Evolutionary conservation across 2,113 vertebrate genomes (phyloP).

Genomic region (Oryzias javanicus): DNA sequence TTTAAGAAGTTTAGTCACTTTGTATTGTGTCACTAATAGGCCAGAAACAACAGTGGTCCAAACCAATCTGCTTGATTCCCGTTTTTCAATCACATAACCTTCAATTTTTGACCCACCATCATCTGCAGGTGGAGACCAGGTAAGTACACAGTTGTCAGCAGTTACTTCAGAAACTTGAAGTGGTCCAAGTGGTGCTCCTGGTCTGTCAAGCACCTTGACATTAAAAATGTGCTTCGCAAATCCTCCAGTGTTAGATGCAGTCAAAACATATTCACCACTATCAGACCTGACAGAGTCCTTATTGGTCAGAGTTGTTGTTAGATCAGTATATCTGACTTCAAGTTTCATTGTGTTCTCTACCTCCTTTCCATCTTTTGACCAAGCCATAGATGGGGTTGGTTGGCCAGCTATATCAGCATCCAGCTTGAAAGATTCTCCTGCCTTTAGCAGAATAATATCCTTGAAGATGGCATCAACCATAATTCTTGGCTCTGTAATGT

Average conservation of each 20-base stretch:
- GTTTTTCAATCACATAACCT: constrained; percentile 92
- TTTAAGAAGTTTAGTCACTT: constrained; percentile 93
- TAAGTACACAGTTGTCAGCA: constrained; percentile 89
- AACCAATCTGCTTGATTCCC: constrained; percentile 94
- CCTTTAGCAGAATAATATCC: constrained; percentile 87
- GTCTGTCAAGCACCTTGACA: constrained; percentile 95
- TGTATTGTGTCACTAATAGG: constrained; percentile 84
- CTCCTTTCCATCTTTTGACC: constrained; percentile 95
- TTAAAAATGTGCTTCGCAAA: constrained; percentile 96
- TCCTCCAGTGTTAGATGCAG: constrained; percentile 92
- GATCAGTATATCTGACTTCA: constrained; percentile 88
- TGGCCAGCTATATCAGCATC: constrained; percentile 94
- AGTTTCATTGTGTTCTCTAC: constrained; percentile 90
- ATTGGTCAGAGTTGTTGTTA: constrained; percentile 85
- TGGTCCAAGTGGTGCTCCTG: constrained; percentile 91
- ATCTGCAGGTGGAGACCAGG: constrained; percentile 90
- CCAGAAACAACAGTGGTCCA: constrained; percentile 91
- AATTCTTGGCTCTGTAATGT: constrained; percentile 92
- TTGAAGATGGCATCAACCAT: constrained; percentile 94
- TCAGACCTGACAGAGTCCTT: constrained; percentile 93
- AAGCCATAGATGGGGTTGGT: constrained; percentile 89
- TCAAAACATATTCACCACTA: constrained; percentile 90
- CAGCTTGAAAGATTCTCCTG: constrained; percentile 91
- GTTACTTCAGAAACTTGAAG: constrained; percentile 87
- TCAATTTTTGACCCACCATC: constrained; percentile 95